Evolutionary conservation across 2,113 vertebrate species (phyloP).

Genomic region (Cygnus atratus): DNA sequence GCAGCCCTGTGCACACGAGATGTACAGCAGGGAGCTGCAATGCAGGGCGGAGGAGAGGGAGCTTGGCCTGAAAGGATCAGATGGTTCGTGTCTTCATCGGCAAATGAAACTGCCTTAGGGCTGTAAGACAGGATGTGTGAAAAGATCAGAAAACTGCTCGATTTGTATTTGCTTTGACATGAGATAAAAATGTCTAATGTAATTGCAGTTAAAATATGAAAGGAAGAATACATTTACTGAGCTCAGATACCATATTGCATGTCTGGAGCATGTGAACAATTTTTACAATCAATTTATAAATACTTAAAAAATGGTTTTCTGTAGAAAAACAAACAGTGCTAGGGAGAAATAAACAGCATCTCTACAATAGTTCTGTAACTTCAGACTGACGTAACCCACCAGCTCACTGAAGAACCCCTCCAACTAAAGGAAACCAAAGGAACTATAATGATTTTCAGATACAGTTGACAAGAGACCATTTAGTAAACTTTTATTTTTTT

Average conservation of each 20-base stretch:
- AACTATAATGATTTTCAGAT: constrained; percentile 86
- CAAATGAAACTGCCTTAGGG: constrained; percentile 1
- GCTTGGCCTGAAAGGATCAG: constrained; percentile 51
- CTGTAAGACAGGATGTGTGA: background rate
- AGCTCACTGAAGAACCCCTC: constrained; percentile 72
- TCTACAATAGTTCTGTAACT: constrained; percentile 70
- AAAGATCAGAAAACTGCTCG: constrained; percentile 31
- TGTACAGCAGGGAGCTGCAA: background rate
- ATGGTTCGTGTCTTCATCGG: constrained; percentile 38
- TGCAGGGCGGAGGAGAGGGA: background rate
- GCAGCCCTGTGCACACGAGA: accelerated
- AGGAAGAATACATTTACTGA: constrained; percentile 24
- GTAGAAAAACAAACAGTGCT: constrained; percentile 27
- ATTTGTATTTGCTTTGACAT: constrained; percentile 7
- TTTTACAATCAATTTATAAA: constrained; percentile 60
- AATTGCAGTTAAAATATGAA: constrained; percentile 24
- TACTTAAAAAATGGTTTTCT: constrained; percentile 43
- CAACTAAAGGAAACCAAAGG: constrained; percentile 74
- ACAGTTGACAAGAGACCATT: constrained; percentile 89
- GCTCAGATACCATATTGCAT: constrained; percentile 7
- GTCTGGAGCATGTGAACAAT: background rate
- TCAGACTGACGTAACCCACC: constrained; percentile 73
- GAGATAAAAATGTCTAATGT: constrained; percentile 29
- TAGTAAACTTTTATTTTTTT: constrained; percentile 89
- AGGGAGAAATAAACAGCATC: constrained; percentile 51